Evolutionary conservation across 1,140 invertebrate species (phyloP), one percentile per base, ranked within the genome.

Genomic region (Dendroctonus valens): DNA sequence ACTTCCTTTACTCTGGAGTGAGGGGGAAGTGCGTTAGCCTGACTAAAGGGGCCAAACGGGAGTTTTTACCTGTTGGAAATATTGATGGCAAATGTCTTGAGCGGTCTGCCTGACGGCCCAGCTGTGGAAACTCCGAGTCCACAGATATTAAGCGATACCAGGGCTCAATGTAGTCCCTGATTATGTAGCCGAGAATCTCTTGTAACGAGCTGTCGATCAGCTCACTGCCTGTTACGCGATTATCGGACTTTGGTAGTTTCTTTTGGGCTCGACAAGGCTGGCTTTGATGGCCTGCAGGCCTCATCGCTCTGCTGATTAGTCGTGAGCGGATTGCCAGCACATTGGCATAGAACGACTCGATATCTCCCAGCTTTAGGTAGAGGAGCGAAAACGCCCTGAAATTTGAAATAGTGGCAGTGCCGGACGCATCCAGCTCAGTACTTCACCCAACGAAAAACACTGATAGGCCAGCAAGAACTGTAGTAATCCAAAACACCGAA

Each of bases 1-100:
- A 94, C 87, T 75, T 91, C 86, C 82, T 94, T 93, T 41, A 94
- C 84, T 76, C 92, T 93, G 70, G n/a, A 64, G 75, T 26, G 26
- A n/a, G n/a, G 26, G 3, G 26, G 26, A 26, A 26, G 26, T 26
- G 26, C n/a, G n/a, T 26, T 26, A 26, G 26, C 26, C 26, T 3
- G 26, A 26, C 1, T 26, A 26, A 26, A 26, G 3, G 26, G 26
- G 26, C 26, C 26, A 26, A 26, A 26, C 1, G 26, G 3, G 3
- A 26, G 26, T 59, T 15, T 55, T 68, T n/a, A 83, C 81, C 79
- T 80, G 73, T 84, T 84, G 41, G 82, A 82, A 66, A 84, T 76
- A 69, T 84, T 84, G 48, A 84, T 83, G 8, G 82, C 83, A 69
- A 84, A 81, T 67, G 81, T 83, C n/a, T 77, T 83, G 82, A 72